phyloP scores from a whole-genome alignment of 2,888 invertebrate genomes.

The Danaus chrysippus region DNA sequence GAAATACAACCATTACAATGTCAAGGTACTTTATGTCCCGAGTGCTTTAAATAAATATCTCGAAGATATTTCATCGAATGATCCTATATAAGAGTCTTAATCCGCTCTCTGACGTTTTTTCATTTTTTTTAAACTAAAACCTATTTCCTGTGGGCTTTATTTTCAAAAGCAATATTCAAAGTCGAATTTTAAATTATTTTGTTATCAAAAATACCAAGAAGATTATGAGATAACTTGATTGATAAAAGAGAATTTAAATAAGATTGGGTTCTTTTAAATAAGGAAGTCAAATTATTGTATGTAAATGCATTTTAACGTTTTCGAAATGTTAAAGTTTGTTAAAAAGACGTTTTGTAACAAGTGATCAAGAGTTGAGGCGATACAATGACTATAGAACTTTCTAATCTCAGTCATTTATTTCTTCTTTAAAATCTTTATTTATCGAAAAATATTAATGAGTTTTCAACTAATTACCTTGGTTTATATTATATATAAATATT shows the following conservation, averaged over 20 bases:
- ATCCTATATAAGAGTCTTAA: not conserved
- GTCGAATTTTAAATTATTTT: not conserved
- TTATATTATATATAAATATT: too few species aligned
- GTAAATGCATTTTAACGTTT: not conserved
- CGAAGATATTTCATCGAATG: not conserved
- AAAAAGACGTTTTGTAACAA: slow-evolving; percentile 42
- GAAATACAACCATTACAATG: slow-evolving; percentile 5
- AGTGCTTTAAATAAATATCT: slow-evolving; percentile 1
- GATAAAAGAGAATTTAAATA: slow-evolving; percentile 8
- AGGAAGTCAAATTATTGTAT: not conserved
- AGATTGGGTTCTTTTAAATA: slow-evolving; percentile 2
- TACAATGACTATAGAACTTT: slow-evolving; percentile 9
- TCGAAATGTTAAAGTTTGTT: too few species aligned
- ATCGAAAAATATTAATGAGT: too few species aligned
- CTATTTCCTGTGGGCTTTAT: slow-evolving; percentile 3
- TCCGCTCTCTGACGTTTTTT: not conserved
- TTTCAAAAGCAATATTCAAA: not conserved
- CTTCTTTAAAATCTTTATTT: too few species aligned
- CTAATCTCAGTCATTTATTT: too few species aligned
- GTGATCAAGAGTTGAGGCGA: slow-evolving; percentile 54
- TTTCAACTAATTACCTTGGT: too few species aligned
- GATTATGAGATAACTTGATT: slow-evolving; percentile 8
- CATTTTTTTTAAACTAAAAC: not conserved
- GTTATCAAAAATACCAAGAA: not conserved
- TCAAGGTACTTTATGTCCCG: not conserved